Conservation (phyloP, 1,140 invertebrate species). For the Hydropsyche tenuis region DNA sequence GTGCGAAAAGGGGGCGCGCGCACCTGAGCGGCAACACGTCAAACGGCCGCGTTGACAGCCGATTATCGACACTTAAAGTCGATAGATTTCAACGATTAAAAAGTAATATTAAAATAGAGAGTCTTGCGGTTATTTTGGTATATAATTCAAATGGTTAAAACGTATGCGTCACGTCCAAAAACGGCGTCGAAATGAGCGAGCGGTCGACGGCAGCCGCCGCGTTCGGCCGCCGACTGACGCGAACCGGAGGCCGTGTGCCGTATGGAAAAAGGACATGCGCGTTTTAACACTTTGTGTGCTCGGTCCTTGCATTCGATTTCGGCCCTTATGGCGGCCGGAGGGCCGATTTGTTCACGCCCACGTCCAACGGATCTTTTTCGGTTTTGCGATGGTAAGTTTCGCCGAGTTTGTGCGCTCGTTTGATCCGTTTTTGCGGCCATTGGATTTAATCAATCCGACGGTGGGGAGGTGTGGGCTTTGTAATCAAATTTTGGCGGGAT, state of each 20-base stretch:
- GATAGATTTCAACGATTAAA: too few relatives aligned
- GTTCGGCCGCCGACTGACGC: constrained; percentile 15
- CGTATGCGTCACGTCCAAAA: not conserved
- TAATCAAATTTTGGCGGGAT: too few relatives aligned
- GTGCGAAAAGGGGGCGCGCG: not conserved
- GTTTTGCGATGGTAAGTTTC: too few relatives aligned
- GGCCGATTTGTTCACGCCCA: not conserved
- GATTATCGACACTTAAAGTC: too few relatives aligned
- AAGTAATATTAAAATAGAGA: too few relatives aligned
- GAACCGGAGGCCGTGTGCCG: not conserved
- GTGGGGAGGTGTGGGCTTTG: too few relatives aligned
- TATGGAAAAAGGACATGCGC: constrained; percentile 12
- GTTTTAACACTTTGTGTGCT: not conserved
- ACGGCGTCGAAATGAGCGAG: not conserved
- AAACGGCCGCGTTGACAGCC: not conserved
- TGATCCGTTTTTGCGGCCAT: too few relatives aligned
- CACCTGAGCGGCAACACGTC: constrained; percentile 16
- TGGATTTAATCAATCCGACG: too few relatives aligned
- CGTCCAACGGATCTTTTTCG: not conserved
- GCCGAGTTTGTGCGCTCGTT: too few relatives aligned
- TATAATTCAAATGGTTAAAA: too few relatives aligned
- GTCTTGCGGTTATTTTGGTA: too few relatives aligned
- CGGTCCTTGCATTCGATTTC: not conserved
- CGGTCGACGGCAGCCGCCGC: constrained; percentile 10
- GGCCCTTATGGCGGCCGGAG: not conserved